Base-by-base conservation (phyloP, 2,888 invertebrate genomes). In the Leptinotarsa haldemani region DNA sequence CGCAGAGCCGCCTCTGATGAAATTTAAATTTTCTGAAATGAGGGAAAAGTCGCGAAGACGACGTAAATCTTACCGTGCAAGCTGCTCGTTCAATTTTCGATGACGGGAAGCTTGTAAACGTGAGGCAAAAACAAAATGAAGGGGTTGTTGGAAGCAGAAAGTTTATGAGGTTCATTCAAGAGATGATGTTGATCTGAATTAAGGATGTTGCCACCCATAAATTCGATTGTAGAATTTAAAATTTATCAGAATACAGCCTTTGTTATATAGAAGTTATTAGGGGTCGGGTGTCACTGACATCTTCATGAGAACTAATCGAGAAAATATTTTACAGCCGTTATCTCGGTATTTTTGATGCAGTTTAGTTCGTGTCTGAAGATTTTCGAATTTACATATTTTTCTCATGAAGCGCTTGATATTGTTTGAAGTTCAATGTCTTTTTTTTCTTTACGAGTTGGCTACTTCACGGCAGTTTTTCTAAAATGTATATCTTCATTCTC, bases 1-100 rank as follows among this genome's bases (percentile, higher is more conserved):
- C 66, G 48, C 71, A 56, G 48, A 71, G 65, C 52, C 70, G 61
- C 58, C 71, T 61, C 58, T 71, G 71, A 66, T 65, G 71, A 71
- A 71, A 71, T 71, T 72, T 72, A 53, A 72, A 72, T 61, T 61
- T 61, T 68, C 66, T 18, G 13, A 63, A 67, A 71, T 61, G 67
- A 67, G 71, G 61, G 20, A 64, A 64, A 50, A 16, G 50, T 63
- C 70, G 61, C 61, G 61, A 30, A 61, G 70, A 50, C 64, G 70
- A 61, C 63, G 70, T 64, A 70, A 70, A 70, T 64, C 58, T 64
- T 30, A 47, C 53, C 52, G 47, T 47, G 58, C 58, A 47, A 25
- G 46, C 69, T 70, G 71, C 66, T 48, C 48, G 56, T 46, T 71
- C 58, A 71, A 66, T 70, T 64, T 56, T 65, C 65, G 20, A 20